Conservation (phyloP, 2,888 invertebrate genomes). For the Anodontia alba region DNA sequence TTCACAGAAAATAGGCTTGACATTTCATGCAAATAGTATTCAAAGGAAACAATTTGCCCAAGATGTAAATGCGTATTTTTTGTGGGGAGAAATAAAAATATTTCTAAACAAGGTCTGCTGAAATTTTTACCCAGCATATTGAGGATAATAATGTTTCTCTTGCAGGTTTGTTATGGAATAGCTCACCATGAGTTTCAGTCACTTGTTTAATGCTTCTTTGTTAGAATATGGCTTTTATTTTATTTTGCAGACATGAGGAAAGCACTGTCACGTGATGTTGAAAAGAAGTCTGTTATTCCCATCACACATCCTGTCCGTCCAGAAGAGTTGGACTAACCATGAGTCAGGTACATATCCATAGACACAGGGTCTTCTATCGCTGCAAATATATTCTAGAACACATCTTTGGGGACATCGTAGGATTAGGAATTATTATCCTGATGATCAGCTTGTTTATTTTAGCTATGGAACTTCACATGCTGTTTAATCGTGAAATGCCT, state of each 20-base stretch:
- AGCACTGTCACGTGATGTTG: conserved; percentile 96
- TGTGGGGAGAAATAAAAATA: no score
- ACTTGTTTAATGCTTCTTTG: no score
- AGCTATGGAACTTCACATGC: neutral
- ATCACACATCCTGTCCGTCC: conserved; percentile 96
- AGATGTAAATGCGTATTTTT: no score
- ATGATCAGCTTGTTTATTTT: conserved; percentile 5
- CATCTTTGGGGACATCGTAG: conserved; percentile 1
- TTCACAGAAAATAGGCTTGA: no score
- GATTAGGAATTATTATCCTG: neutral
- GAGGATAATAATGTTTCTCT: no score
- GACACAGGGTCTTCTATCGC: conserved; percentile 40
- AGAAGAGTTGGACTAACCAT: conserved; percentile 93
- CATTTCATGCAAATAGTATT: no score
- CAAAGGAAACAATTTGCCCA: no score
- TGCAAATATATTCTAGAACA: neutral
- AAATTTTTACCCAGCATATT: no score
- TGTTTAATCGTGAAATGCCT: neutral
- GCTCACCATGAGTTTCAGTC: no score
- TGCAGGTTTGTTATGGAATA: no score
- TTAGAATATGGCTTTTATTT: no score
- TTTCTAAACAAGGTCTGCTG: no score
- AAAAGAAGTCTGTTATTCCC: conserved; percentile 96
- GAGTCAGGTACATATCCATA: conserved; percentile 72
- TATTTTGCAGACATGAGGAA: conserved; percentile 96